A percentile compares a stretch with the other conserved stretches of the same genome.
Conservation (phyloP, 2,113 vertebrate genomes). For the Gavia stellata region DNA sequence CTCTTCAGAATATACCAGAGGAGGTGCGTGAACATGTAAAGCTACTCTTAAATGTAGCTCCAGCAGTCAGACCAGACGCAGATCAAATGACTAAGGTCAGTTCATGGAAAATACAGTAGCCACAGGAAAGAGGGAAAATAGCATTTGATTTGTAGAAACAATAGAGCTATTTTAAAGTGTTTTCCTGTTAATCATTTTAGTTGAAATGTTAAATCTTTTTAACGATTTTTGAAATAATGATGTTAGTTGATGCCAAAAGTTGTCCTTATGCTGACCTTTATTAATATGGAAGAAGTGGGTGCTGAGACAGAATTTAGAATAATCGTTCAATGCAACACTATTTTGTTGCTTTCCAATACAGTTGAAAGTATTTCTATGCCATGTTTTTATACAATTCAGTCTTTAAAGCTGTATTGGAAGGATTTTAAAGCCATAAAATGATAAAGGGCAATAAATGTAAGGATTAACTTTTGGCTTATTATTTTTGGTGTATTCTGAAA, state of each 20-base stretch:
- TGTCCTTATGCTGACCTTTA: neutral
- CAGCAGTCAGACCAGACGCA: constrained; percentile 91
- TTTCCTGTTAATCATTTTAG: neutral
- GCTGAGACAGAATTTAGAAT: neutral
- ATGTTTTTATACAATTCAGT: neutral
- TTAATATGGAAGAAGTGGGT: neutral
- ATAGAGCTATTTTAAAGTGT: neutral
- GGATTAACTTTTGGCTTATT: neutral
- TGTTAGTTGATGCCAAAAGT: neutral
- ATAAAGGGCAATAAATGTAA: neutral
- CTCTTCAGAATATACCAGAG: constrained; percentile 87
- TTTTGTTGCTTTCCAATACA: neutral
- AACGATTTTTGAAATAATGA: neutral
- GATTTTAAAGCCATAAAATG: neutral
- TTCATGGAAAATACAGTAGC: neutral
- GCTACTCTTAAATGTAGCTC: constrained; percentile 90
- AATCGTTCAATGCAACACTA: neutral
- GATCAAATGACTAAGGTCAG: constrained; percentile 98
- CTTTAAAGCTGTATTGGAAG: neutral
- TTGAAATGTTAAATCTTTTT: neutral
- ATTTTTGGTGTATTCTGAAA: neutral
- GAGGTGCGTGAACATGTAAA: constrained; percentile 93
- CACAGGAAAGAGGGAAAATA: neutral
- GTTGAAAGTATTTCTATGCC: neutral
- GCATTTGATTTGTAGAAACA: neutral